Base-by-base conservation (phyloP, 1,140 invertebrate genomes). In the Zelostemma sp. region DNA sequence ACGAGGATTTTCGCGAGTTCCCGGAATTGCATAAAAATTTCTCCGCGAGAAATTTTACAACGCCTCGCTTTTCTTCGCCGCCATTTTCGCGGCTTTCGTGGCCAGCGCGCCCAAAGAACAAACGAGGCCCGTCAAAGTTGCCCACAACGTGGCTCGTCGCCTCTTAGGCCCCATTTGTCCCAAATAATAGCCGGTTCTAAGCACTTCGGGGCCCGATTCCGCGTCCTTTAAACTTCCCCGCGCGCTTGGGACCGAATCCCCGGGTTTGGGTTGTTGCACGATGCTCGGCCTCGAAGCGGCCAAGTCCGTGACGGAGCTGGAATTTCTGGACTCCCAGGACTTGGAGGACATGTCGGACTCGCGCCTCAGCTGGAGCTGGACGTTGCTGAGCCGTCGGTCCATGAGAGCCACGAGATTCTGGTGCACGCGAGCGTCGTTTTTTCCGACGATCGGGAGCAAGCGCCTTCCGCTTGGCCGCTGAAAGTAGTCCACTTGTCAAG, bases 401-500 rank as follows among this genome's bases (percentile, higher is more conserved):
- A 82, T 82, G 49, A 83, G 60, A 19, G 61, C 68, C 2, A 80
- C 80, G 12, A 83, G 76, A 35, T 83, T 78, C 21, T 82, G 73
- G 45, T 83, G 81, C 0, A 82, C 74, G 0, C 72, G 65, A 0
- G 56, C 63, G 16, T 83, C 80, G 49, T 72, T 38, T 72, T 45
- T 74, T 57, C 12, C 33, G 19, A 46, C 31, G 21, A 50, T 16
- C 8, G 68, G 65, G 28, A 60, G 28, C 54, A 56, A 62, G 6
- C 62, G 48, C 18, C 54, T 62, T 21, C 35, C 48, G 40, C 60
- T 33, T 16, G 73, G 61, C 60, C 63, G 61, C 63, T 46, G 16
- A n/a, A 19, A 9, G 4, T 19, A n/a, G 11, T 46, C 41, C 25
- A 56, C 33, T 48, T 80, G 85, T 91, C 88, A 92, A 86, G 91